Evolutionary conservation across 2,888 invertebrate species (phyloP).

Genomic region (Papilio demoleus): DNA sequence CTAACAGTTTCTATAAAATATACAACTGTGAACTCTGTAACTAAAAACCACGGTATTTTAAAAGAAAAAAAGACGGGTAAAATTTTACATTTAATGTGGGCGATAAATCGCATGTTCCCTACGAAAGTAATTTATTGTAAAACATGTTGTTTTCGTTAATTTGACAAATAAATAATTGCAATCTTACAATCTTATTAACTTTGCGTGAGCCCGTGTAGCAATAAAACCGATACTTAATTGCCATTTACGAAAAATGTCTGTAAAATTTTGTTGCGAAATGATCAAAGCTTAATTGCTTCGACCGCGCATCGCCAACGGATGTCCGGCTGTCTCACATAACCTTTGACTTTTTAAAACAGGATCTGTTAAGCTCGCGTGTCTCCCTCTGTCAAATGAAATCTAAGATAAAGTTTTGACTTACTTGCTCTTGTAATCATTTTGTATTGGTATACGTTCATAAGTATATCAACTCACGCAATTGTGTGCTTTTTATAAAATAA

Average conservation of each 20-base stretch:
- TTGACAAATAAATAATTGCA: constrained; percentile 35
- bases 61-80: background rate
- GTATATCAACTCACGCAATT: background rate
- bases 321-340: constrained; percentile 71
- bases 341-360: constrained; percentile 42
- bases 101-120: constrained; percentile 10
- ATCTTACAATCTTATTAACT: constrained; percentile 37
- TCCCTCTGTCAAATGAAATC: background rate
- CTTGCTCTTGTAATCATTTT: background rate
- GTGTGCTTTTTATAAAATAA: no score
- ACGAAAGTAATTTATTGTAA: background rate
- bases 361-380: background rate
- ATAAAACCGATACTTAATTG: constrained; percentile 33
- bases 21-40: no score
- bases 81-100: background rate
- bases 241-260: constrained; percentile 56
- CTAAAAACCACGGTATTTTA: background rate
- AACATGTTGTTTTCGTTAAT: constrained; percentile 14
- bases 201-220: constrained; percentile 29
- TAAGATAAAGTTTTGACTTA: background rate
- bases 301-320: constrained; percentile 69
- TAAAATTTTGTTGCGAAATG: constrained; percentile 75
- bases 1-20: no score
- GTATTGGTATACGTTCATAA: background rate
- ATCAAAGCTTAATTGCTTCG: constrained; percentile 81